These are phyloP conservation scores for Heliconius hortense DNA, from an alignment of 2,888 invertebrate species.

Conservation along the genomic window DNA sequence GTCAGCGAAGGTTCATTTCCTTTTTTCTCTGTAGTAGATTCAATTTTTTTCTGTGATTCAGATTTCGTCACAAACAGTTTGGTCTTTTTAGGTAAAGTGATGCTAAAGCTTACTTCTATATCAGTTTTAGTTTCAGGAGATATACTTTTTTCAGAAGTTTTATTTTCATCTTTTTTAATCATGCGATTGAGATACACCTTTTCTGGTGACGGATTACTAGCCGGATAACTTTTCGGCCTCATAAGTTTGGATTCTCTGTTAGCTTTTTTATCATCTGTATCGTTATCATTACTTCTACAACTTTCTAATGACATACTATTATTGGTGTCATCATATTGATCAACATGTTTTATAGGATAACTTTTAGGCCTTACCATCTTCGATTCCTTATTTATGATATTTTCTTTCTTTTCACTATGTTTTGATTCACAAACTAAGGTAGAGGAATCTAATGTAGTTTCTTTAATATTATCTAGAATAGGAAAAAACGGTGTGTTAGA, in stretches of 20 bases:
- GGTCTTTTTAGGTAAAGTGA: slow-evolving; percentile 69
- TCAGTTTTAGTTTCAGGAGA: slow-evolving; percentile 59
- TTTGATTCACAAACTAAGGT: slow-evolving; percentile 31
- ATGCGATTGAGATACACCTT: slow-evolving; percentile 63
- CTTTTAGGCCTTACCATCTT: slow-evolving; percentile 81
- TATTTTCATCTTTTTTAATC: slow-evolving; percentile 56
- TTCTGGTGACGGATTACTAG: slow-evolving; percentile 71
- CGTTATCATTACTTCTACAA: slow-evolving; percentile 39
- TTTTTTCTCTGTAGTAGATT: slow-evolving; percentile 46
- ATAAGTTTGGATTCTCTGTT: slow-evolving; percentile 73
- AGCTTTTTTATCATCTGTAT: slow-evolving; percentile 50
- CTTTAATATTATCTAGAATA: slow-evolving; percentile 77
- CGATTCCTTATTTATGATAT: slow-evolving; percentile 66
- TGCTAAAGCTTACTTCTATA: slow-evolving; percentile 75
- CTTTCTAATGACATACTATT: slow-evolving; percentile 48
- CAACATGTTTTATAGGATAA: slow-evolving; percentile 77
- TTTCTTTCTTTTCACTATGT: slow-evolving; percentile 45
- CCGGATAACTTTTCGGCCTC: slow-evolving; percentile 84
- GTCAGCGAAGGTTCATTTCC: slow-evolving; percentile 51
- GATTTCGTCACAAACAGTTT: slow-evolving; percentile 51
- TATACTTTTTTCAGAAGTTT: slow-evolving; percentile 51
- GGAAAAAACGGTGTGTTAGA: slow-evolving; percentile 78
- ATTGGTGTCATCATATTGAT: slow-evolving; percentile 59
- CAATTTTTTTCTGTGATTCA: slow-evolving; percentile 49
- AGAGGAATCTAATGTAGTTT: slow-evolving; percentile 62